Conservation (phyloP, 2,888 invertebrate genomes). For the Pseudanteris insignis region DNA sequence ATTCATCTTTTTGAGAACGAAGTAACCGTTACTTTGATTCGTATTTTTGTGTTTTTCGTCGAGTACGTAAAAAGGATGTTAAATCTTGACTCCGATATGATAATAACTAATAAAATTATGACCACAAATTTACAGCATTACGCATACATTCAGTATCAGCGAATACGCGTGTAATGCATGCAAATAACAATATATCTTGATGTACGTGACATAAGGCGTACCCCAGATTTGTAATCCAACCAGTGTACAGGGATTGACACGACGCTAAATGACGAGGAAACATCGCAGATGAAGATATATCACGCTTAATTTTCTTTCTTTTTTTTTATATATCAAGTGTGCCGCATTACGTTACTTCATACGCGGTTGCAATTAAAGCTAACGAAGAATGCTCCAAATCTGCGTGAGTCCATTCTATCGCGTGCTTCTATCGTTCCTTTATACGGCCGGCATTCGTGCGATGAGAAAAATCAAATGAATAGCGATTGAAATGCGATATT, state of each 20-base stretch:
- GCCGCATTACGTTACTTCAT: constrained; percentile 13
- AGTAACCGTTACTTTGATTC: too few relatives aligned
- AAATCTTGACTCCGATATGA: too few relatives aligned
- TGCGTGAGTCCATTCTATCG: constrained; percentile 15
- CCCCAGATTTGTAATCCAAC: constrained; percentile 15
- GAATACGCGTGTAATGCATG: constrained; percentile 22
- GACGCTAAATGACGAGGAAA: constrained; percentile 26
- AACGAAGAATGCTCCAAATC: constrained; percentile 12
- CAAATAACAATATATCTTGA: constrained; percentile 31
- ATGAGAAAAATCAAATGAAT: constrained; percentile 16
- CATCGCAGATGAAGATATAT: constrained; percentile 40
- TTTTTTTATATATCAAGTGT: constrained; percentile 10
- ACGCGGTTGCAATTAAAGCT: constrained; percentile 24
- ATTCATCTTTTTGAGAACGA: too few relatives aligned
- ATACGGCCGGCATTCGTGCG: constrained; percentile 4
- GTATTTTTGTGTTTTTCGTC: too few relatives aligned
- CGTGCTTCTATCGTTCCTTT: constrained; percentile 13
- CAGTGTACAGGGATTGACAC: constrained; percentile 18
- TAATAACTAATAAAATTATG: too few relatives aligned
- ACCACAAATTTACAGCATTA: too few relatives aligned
- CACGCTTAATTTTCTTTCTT: too few relatives aligned
- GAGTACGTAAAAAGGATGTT: too few relatives aligned
- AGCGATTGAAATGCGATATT: constrained; percentile 21
- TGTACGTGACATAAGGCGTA: constrained; percentile 16
- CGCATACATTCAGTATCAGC: not conserved